Conservation (phyloP, 1,140 invertebrate species). For the Melitaea cinxia region DNA sequence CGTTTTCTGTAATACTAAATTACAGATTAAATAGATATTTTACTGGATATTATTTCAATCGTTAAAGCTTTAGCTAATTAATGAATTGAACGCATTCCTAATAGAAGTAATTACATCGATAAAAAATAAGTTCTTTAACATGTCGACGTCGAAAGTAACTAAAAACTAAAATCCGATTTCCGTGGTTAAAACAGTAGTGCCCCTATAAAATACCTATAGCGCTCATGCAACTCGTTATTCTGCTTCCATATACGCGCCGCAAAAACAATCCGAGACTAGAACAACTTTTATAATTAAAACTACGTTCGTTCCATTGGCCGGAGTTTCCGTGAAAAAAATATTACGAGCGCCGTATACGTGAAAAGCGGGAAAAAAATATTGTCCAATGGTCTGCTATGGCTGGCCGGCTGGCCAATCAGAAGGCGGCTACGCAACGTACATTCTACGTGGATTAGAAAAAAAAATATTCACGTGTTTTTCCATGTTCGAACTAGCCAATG, state of each 20-base stretch:
- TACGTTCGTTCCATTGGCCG: conserved; percentile 69
- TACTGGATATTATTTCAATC: neutral
- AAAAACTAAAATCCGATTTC: conserved; percentile 22
- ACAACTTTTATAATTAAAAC: conserved; percentile 79
- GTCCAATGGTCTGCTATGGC: conserved; percentile 60
- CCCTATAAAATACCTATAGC: conserved; percentile 32
- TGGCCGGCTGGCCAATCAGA: conserved; percentile 57
- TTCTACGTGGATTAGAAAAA: conserved; percentile 77
- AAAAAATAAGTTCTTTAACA: conserved; percentile 10
- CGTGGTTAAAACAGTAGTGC: conserved; percentile 16
- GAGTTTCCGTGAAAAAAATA: conserved; percentile 75
- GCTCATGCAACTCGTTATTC: conserved; percentile 31
- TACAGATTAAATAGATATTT: neutral
- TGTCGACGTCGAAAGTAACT: conserved; percentile 1
- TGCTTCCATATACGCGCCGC: conserved; percentile 32
- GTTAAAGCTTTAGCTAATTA: too few species aligned
- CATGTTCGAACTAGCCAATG: conserved; percentile 68
- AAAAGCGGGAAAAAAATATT: conserved; percentile 76
- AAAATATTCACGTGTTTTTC: conserved; percentile 79
- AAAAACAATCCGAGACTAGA: conserved; percentile 48
- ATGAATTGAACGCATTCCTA: too few species aligned
- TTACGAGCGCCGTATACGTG: conserved; percentile 65
- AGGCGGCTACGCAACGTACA: conserved; percentile 57
- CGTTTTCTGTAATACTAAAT: conserved; percentile 2
- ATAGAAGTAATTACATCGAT: too few species aligned